A percentile compares a stretch with the other conserved stretches of the same genome.
phyloP scores from a whole-genome alignment of 2,888 invertebrate genomes.

The Amphipoea lucens region DNA sequence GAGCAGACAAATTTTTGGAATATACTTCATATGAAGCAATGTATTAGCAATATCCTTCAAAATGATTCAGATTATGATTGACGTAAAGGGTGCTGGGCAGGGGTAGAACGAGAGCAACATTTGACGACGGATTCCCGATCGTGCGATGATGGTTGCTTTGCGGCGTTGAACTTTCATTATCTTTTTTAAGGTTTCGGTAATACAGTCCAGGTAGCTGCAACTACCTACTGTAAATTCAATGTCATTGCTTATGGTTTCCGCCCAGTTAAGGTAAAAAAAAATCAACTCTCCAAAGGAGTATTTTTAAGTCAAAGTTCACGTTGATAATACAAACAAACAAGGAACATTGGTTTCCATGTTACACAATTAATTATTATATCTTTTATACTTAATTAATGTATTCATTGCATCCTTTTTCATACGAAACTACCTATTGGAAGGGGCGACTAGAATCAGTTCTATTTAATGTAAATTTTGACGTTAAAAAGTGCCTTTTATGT shows the following conservation, averaged over 20 bases:
- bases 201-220: no score
- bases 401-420: no score
- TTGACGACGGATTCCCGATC: conserved; percentile 8
- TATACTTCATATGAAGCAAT: neutral
- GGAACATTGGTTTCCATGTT: no score
- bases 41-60: neutral
- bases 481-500: no score
- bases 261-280: neutral
- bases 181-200: conserved; percentile 7
- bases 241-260: neutral
- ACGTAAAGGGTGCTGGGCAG: neutral
- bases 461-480: no score
- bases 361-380: neutral
- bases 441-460: no score
- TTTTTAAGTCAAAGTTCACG: neutral
- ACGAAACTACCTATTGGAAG: no score
- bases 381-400: neutral
- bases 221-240: neutral
- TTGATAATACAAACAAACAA: neutral
- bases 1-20: neutral
- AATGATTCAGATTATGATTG: neutral
- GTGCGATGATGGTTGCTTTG: neutral
- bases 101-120: neutral
- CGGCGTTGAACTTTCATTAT: neutral
- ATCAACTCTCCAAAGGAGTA: neutral